Base-by-base conservation (phyloP, 2,797 vertebrate species). In the Antrozous pallidus region DNA sequence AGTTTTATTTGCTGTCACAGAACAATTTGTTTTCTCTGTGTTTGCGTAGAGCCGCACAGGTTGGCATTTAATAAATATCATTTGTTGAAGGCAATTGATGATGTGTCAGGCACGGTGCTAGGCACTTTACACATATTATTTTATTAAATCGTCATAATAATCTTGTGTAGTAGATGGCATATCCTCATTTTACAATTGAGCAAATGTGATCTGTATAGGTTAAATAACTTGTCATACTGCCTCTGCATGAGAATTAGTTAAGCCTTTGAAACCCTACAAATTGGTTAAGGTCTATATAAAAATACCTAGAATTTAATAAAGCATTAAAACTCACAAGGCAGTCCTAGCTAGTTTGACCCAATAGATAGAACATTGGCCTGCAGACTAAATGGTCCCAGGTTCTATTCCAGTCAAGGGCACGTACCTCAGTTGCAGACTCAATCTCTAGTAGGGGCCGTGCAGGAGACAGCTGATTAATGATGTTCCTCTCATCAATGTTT, bases 1-100 rank as follows among this genome's bases (percentile, higher is more conserved):
- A 75, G 47, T 94, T 96, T 92, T 58, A 61, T 91, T 94, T 95
- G 80, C 67, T 95, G 1, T 92, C 69, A 87, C 14, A 79, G 22
- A 92, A 70, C 31, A 38, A 2, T 71, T 88, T 87, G 4, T 86
- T 96, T 92, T 94, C 54, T 95, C 38, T 91, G 28, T 96, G 67
- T 91, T 94, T 95, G 54, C 77, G 93, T 93, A n/a, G 54, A 70
- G 47, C n/a, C 54, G 49, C 42, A 20, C 47, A 94, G 75, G 22
- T 90, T 83, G 65, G 85, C 89, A 75, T 83, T 94, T 78, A 93
- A 87, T 65, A 80, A 84, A 40, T 47, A 65, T 16, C 36, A 74
- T 42, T 90, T 73, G 56, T 74, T 96, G 54, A 90, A 38, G 49
- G 12, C 26, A 85, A 0, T 92, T 78, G 40, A 0, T 90, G 74